A percentile compares a stretch with the other conserved stretches of the same genome.
Conservation (phyloP, 2,113 vertebrate species). For the Marcusenius ussheri region DNA sequence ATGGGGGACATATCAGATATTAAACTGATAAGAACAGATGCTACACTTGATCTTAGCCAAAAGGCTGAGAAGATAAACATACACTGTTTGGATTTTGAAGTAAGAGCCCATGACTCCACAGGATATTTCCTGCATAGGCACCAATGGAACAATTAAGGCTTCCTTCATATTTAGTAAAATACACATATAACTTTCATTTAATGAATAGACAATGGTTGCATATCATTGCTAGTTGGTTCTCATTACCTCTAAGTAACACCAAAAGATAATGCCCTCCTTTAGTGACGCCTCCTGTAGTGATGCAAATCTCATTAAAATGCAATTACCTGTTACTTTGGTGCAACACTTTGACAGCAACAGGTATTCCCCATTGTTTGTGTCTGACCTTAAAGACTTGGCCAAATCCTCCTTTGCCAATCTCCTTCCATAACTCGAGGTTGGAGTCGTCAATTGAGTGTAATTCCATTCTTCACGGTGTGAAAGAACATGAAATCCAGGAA, state of each 20-base stretch:
- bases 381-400: conserved; percentile 55
- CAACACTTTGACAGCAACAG: conserved; percentile 49
- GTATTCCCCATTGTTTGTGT: conserved; percentile 39
- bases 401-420: conserved; percentile 56
- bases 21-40: too few species aligned
- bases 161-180: background rate
- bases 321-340: conserved; percentile 44
- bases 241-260: background rate
- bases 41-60: too few species aligned
- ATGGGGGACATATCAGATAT: too few species aligned
- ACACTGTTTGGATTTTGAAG: background rate
- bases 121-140: background rate
- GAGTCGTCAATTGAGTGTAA: conserved; percentile 25
- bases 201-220: background rate
- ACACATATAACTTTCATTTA: background rate
- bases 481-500: background rate
- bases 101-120: background rate
- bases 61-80: too few species aligned
- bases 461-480: conserved; percentile 45
- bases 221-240: background rate
- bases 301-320: background rate
- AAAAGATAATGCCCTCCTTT: background rate
- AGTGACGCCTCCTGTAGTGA: background rate
- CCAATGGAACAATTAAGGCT: background rate
- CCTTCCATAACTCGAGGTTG: conserved; percentile 34